These are phyloP conservation scores for Pocillopora verrucosa DNA, from an alignment of 64 coral and sea anemone species.

Conservation along the genomic window DNA sequence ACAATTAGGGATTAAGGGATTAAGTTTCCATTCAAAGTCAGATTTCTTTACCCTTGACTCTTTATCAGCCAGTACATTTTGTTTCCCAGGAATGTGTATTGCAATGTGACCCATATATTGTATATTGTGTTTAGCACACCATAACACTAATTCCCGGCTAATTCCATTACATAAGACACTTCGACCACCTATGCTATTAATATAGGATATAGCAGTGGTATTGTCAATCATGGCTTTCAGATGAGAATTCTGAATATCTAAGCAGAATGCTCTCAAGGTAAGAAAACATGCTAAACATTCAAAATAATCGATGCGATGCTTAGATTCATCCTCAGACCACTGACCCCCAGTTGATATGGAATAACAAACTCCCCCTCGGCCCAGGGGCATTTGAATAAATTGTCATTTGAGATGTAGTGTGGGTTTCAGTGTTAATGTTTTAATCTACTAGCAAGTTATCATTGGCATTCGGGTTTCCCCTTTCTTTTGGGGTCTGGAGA, in stretches of 20 bases:
- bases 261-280: slow-evolving; percentile 37
- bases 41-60: slow-evolving; percentile 31
- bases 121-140: slow-evolving; percentile 18
- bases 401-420: not conserved
- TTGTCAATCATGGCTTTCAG: slow-evolving; percentile 51
- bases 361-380: slow-evolving; percentile 48
- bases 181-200: slow-evolving; percentile 50
- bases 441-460: no score
- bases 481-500: no score
- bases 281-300: slow-evolving; percentile 40
- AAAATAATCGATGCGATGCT: slow-evolving; percentile 46
- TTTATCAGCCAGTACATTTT: slow-evolving; percentile 54
- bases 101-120: slow-evolving; percentile 38
- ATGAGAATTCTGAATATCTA: slow-evolving; percentile 5
- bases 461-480: no score
- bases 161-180: slow-evolving; percentile 8
- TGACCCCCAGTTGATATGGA: no score
- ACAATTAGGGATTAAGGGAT: no score
- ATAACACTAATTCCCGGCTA: slow-evolving; percentile 33
- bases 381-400: no score
- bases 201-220: slow-evolving; percentile 36
- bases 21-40: no score
- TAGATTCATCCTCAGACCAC: no score
- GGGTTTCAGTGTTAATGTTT: no score
- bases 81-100: slow-evolving; percentile 29